A percentile compares a stretch with the other conserved stretches of the same genome.
Conservation (phyloP, 2,888 invertebrate species). For the Aleiodes leptofemur region DNA sequence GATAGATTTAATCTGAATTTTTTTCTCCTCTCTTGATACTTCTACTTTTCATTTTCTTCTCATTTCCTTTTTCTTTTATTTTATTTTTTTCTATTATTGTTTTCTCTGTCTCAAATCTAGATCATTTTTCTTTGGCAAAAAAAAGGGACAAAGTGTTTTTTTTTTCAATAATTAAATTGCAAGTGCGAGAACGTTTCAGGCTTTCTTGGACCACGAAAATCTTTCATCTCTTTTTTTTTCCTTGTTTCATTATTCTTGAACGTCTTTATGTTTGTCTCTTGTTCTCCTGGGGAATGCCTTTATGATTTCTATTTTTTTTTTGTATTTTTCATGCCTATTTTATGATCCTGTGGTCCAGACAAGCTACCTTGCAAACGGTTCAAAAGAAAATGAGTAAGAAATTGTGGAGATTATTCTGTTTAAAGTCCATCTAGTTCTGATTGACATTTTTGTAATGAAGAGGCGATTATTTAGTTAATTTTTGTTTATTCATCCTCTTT, state of each 20-base stretch:
- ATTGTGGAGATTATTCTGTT: constrained; percentile 22
- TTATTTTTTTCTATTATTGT: neutral
- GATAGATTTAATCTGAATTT: constrained; percentile 43
- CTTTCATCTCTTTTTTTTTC: neutral
- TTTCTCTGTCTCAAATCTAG: constrained; percentile 17
- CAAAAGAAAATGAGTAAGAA: constrained; percentile 17
- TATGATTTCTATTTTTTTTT: neutral
- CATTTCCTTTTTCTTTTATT: constrained; percentile 18
- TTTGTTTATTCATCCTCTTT: too few species aligned
- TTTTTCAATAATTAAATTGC: neutral
- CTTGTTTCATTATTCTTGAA: neutral
- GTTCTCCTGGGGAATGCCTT: constrained; percentile 17
- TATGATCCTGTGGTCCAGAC: constrained; percentile 13
- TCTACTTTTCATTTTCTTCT: constrained; percentile 29
- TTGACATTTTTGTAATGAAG: neutral
- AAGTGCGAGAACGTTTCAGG: constrained; percentile 27
- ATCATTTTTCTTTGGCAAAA: constrained; percentile 6
- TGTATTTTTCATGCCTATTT: neutral
- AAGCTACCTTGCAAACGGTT: neutral
- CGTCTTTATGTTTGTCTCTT: constrained; percentile 27
- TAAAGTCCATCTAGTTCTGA: constrained; percentile 4
- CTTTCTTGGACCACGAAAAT: constrained; percentile 14
- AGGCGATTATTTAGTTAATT: too few species aligned
- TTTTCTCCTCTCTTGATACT: constrained; percentile 25
- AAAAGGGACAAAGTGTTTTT: neutral